phyloP scores from a whole-genome alignment of 2,888 invertebrate genomes.

The Lasioglossum villosulum region DNA sequence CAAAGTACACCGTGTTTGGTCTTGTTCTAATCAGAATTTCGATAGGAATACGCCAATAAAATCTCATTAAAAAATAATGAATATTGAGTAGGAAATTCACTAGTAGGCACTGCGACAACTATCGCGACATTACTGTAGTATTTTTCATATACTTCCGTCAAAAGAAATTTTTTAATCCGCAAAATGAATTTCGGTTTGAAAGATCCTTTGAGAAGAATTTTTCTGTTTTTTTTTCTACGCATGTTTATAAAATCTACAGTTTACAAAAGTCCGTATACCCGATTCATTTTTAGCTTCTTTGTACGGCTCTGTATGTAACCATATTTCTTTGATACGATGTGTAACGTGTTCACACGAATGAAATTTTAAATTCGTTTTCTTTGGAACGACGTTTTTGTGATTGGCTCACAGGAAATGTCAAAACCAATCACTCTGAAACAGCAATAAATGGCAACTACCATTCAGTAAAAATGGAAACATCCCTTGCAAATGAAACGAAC shows the following conservation, averaged over 20 bases:
- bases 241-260: neutral
- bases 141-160: too few species aligned
- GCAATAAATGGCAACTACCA: neutral
- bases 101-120: too few species aligned
- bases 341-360: neutral
- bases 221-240: neutral
- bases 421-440: neutral
- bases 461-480: neutral
- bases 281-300: neutral
- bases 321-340: neutral
- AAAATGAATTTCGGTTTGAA: too few species aligned
- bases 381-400: neutral
- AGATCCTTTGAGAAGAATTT: neutral
- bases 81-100: too few species aligned
- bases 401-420: neutral
- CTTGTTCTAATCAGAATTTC: too few species aligned
- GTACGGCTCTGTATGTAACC: neutral
- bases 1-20: too few species aligned
- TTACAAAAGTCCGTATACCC: neutral
- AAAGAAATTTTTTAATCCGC: too few species aligned
- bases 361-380: neutral
- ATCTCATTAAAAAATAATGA: too few species aligned
- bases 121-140: too few species aligned
- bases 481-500: neutral
- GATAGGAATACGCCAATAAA: too few species aligned